A percentile compares a stretch with the other conserved stretches of the same genome.
Conservation (phyloP, 37 sponge, comb jelly and placozoan genomes). For the Cliona cf. orientalis region DNA sequence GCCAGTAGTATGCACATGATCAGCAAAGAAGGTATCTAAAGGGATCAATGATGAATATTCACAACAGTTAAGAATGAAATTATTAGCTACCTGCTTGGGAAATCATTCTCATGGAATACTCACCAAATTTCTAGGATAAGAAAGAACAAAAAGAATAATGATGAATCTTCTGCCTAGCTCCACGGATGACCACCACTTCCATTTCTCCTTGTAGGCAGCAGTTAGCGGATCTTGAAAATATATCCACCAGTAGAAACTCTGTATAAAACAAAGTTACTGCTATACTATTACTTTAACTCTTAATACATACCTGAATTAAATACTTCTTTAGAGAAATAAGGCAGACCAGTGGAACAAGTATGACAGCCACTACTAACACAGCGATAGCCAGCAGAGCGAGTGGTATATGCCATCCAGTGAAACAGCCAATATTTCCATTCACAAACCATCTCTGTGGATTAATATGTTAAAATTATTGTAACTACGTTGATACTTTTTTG, state of each 20-base stretch:
- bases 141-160: constrained; percentile 41
- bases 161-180: constrained; percentile 67
- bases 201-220: constrained; percentile 28
- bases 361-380: constrained; percentile 24
- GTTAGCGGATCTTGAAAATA: constrained; percentile 14
- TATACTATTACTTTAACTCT: too few relatives aligned
- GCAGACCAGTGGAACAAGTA: constrained; percentile 19
- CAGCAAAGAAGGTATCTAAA: constrained; percentile 33
- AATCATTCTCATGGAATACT: background rate
- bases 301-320: too few relatives aligned
- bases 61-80: background rate
- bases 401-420: constrained; percentile 53
- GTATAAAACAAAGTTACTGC: too few relatives aligned
- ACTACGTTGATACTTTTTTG: too few relatives aligned
- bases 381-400: constrained; percentile 55
- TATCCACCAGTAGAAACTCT: background rate
- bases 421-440: constrained; percentile 61
- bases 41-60: background rate
- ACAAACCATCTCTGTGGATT: constrained; percentile 70
- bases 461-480: too few relatives aligned
- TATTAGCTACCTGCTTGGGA: too few relatives aligned
- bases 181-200: constrained; percentile 63
- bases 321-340: constrained; percentile 5
- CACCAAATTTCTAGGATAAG: constrained; percentile 51
- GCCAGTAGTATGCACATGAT: constrained; percentile 8